Percentiles rank a stretch among this genome's conserved stretches.
Conservation (phyloP, 2,797 vertebrate species). For the Aeoliscus strigatus region DNA sequence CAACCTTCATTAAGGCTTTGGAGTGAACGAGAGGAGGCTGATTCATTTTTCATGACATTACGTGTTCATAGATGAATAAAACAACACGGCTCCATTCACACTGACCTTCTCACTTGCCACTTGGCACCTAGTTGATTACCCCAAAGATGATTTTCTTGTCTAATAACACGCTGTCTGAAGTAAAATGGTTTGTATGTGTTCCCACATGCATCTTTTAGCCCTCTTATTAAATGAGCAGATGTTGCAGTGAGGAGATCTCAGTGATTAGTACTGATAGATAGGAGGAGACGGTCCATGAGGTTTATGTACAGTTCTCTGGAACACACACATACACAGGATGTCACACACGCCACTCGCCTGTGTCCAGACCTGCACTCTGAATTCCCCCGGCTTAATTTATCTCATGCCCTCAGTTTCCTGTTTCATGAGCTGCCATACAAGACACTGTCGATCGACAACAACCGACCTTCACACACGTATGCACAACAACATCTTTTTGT, state of each 20-base stretch:
- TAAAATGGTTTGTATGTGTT: too few species aligned
- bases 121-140: slow-evolving; percentile 34
- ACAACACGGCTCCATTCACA: slow-evolving; percentile 47
- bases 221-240: too few species aligned
- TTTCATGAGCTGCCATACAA: slow-evolving; percentile 67
- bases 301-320: slow-evolving; percentile 40
- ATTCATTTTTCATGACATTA: slow-evolving; percentile 72
- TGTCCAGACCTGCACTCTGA: slow-evolving; percentile 71
- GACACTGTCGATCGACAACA: slow-evolving; percentile 60
- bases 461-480: slow-evolving; percentile 32
- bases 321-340: slow-evolving; percentile 46
- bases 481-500: slow-evolving; percentile 35
- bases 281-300: slow-evolving; percentile 49
- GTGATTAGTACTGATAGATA: slow-evolving; percentile 41
- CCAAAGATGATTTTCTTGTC: too few species aligned
- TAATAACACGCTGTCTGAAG: too few species aligned
- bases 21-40: slow-evolving; percentile 59
- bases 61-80: slow-evolving; percentile 64
- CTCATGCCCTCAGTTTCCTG: slow-evolving; percentile 70
- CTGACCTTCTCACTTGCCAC: slow-evolving; percentile 58
- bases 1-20: slow-evolving; percentile 60
- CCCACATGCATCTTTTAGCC: too few species aligned
- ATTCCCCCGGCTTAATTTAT: slow-evolving; percentile 76
- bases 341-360: slow-evolving; percentile 51
- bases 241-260: slow-evolving; percentile 12